Conservation (phyloP, 2,113 vertebrate genomes). For the Thermophis baileyi region DNA sequence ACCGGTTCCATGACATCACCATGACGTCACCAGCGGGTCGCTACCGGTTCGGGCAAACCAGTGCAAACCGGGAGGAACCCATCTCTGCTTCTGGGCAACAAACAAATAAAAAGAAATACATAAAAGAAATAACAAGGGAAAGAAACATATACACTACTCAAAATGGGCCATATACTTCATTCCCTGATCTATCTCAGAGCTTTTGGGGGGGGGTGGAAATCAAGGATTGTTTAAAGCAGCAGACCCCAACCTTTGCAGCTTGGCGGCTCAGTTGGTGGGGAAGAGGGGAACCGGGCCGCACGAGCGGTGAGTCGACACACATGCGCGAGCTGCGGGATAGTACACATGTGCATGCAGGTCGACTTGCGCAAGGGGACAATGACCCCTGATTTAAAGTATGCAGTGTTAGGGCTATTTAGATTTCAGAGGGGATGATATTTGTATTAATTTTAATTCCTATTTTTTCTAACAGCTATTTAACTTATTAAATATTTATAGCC, state of each 20-base stretch:
- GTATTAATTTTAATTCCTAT: accelerated
- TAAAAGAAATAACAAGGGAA: neutral
- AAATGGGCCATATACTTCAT: neutral
- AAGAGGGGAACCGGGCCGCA: no score
- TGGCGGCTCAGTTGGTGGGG: no score
- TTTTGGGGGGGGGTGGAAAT: neutral
- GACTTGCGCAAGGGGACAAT: no score
- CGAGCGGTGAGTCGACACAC: no score
- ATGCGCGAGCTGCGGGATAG: no score
- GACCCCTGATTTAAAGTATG: neutral
- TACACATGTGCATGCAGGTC: no score
- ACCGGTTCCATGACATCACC: no score
- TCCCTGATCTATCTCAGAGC: neutral
- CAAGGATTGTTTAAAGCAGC: neutral
- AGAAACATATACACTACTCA: neutral
- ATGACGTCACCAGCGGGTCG: no score
- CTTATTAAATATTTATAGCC: neutral
- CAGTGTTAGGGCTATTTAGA: neutral
- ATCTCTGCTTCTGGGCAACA: neutral
- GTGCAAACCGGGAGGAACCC: no score
- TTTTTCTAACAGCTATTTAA: neutral
- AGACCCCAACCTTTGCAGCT: no score
- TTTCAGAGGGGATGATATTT: neutral
- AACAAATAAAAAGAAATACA: neutral
- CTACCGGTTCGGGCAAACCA: no score